These are phyloP conservation scores for Helleia helle DNA, from an alignment of 2,888 invertebrate species.

Conservation along the genomic window DNA sequence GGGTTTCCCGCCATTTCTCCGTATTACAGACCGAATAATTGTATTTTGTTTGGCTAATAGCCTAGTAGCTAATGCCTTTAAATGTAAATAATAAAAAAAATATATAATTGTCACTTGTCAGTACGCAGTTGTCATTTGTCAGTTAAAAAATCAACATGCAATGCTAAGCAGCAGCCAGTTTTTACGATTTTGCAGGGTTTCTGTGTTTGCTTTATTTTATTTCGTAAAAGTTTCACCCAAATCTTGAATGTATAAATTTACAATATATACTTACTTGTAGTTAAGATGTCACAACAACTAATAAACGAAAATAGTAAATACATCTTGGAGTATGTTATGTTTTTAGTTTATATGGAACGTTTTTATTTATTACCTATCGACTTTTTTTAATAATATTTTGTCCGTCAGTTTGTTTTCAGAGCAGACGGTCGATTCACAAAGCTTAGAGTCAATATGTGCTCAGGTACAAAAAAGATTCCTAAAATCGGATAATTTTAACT, in stretches of 20 bases:
- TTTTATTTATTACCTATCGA: neutral
- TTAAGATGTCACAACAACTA: slow-evolving; percentile 51
- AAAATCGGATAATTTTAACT: slow-evolving; percentile 84
- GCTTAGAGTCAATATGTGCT: slow-evolving; percentile 82
- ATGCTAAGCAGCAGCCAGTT: no score
- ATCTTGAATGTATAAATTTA: neutral
- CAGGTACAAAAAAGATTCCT: slow-evolving; percentile 86
- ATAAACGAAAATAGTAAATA: slow-evolving; percentile 66
- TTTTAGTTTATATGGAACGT: slow-evolving; percentile 4
- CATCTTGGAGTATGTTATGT: slow-evolving; percentile 55
- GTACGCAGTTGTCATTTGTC: no score
- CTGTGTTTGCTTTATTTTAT: neutral
- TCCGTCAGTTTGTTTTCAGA: slow-evolving; percentile 78
- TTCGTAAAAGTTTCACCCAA: neutral
- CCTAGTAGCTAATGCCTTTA: no score
- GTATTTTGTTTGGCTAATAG: no score
- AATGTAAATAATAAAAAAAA: no score
- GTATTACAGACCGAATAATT: no score
- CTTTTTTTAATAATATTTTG: slow-evolving; percentile 13
- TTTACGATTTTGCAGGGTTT: neutral
- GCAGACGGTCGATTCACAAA: slow-evolving; percentile 81
- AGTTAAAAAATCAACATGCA: no score
- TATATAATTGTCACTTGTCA: no score
- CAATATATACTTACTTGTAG: neutral
- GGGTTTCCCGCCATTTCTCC: no score